Evolutionary conservation across 2,888 invertebrate species (phyloP), one percentile per base, ranked within the genome.

Genomic region (Lasius fuliginosus): DNA sequence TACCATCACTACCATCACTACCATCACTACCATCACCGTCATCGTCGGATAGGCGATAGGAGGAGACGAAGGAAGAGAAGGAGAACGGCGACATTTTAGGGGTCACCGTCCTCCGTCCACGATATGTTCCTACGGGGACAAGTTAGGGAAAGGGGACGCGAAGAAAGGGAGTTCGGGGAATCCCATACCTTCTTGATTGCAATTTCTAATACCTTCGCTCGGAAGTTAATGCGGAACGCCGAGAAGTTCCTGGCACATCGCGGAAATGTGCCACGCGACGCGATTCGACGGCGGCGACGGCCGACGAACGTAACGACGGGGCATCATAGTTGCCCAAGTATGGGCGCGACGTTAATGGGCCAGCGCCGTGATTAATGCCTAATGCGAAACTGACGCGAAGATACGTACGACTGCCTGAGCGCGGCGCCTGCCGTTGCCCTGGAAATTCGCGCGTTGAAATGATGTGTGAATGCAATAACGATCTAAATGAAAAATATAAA

Each of bases 71-170:
- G 56, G 85, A 62, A 15, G 62, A 65, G 71, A 42, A 49, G 81
- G 67, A 76, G 49, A 84, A 40, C 56, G 76, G 83, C 75, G 84
- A 91, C 90, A 91, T 92, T 93, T 90, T 91, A 89, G 91, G 90
- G 92, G 91, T 92, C 92, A 90, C 86, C 89, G 86, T 87, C 74
- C 85, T 85, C 85, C 46, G 77, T 75, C 75, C 71, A 33, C 56
- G 67, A 71, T 23, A 23, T 79, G 84, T 86, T 79, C 84, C 84
- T 42, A 64, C 53, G 42, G 67, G 62, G 46, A 23, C 79, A 64
- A 58, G 76, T 60, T 60, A 56, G 40, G 56, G 68, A 65, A 56
- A 40, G 71, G 30, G 73, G 36, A 12, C 33, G 23, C 49, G 53
- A 73, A 40, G 74, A 68, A 53, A 68, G 67, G 27, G 60, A 73